Base-by-base conservation (phyloP, 1,140 invertebrate species). In the Schlechtendalia chinensis region DNA sequence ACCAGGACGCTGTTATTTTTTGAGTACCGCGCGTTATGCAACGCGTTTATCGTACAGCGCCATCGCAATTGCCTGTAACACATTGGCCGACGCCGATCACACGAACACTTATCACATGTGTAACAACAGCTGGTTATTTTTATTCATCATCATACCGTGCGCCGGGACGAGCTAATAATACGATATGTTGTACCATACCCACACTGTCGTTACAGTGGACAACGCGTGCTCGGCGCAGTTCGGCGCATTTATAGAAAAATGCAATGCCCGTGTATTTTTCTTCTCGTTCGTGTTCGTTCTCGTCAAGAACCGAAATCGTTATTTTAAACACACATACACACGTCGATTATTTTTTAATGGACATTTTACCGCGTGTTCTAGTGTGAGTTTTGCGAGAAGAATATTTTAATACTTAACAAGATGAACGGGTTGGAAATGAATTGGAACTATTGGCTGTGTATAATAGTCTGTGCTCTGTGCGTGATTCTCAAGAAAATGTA, bases 121-220 rank as follows among this genome's bases (percentile, higher is more conserved):
- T 27, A 50, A 53, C 67, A 50, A 53, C 67, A 53, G 67, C 67
- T 71, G 47, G 67, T 71, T 71, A 71, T 71, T 71, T 50, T 71
- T 71, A 50, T 71, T 71, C 17, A 47, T 69, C 65, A 27, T 12
- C 65, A 27, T 19, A 19, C 19, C 11, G 45, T 27, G 45, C n/a
- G 65, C 19, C 8, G 67, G 22, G 47, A 71, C 8, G 47, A 29
- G 67, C 47, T 53, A 67, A 67, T 71, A 71, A 71, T 69, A 47
- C 8, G 27, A 63, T 63, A 32, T 19, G 61, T 8, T 63, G 19
- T 63, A 10, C 17, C 17, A 16, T n/a, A 5, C 63, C 32, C 63
- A 67, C 63, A 45, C 63, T 45, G 32, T 29, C 27, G 24, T 29
- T 63, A 63, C 27, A 8, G 8, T 29, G 17, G 29, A 19, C 29